These are phyloP conservation scores for Frankliniella intonsa DNA, from an alignment of 2,888 invertebrate genomes.

Conservation along the genomic window DNA sequence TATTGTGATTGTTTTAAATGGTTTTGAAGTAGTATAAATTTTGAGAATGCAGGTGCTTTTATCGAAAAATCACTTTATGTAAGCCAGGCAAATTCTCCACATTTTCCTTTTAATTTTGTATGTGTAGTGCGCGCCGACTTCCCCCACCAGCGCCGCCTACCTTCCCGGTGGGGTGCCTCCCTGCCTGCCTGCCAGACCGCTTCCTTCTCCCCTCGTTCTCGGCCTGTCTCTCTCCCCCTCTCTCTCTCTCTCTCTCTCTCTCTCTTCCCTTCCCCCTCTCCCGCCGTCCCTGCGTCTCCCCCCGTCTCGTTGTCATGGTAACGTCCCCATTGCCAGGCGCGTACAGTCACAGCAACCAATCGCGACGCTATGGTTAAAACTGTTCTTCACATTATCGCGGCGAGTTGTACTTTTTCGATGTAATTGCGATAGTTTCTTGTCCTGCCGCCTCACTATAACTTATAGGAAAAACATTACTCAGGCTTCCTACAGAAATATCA, in stretches of 20 bases:
- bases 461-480: too few species aligned
- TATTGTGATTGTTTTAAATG: too few species aligned
- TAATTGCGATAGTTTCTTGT: too few species aligned
- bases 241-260: not conserved
- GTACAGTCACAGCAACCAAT: slow-evolving; percentile 18
- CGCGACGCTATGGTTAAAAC: not conserved
- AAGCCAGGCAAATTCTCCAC: too few species aligned
- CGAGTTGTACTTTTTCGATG: too few species aligned
- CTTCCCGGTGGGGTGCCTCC: not conserved
- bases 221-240: not conserved
- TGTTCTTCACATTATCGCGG: too few species aligned
- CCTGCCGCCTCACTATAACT: too few species aligned
- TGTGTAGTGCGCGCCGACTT: not conserved
- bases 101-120: too few species aligned
- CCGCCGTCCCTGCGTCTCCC: not conserved
- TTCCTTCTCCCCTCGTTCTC: not conserved
- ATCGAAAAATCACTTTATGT: too few species aligned
- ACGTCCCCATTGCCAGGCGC: not conserved
- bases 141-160: not conserved
- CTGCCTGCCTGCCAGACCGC: not conserved
- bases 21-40: too few species aligned
- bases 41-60: too few species aligned
- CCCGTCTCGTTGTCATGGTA: not conserved
- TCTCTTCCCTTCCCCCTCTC: not conserved
- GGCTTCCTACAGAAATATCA: too few species aligned